These are phyloP conservation scores for Drosophila buzzatii DNA, from an alignment of 2,888 invertebrate species.

Conservation along the genomic window DNA sequence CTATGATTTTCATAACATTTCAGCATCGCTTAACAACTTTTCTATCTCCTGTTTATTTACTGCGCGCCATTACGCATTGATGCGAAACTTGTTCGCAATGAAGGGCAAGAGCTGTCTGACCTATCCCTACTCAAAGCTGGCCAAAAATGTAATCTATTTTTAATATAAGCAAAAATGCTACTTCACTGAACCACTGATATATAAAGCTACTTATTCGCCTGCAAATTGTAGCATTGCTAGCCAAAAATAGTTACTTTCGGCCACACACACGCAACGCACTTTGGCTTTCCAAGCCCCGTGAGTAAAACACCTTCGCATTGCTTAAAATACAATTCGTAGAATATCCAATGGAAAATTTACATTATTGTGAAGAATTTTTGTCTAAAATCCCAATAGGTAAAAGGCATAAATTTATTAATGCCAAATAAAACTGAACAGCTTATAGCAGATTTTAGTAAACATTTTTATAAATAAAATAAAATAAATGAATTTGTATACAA, in stretches of 20 bases:
- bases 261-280: slow-evolving; percentile 2
- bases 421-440: neutral
- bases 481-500: too few relatives aligned
- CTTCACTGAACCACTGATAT: slow-evolving; percentile 11
- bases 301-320: neutral
- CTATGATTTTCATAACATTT: slow-evolving; percentile 50
- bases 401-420: neutral
- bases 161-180: neutral
- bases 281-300: neutral
- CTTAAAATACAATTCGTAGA: neutral
- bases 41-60: slow-evolving; percentile 7
- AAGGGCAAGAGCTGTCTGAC: neutral
- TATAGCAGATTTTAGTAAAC: neutral
- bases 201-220: slow-evolving; percentile 3
- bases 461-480: neutral
- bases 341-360: neutral
- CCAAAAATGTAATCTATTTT: slow-evolving; percentile 43
- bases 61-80: slow-evolving; percentile 27
- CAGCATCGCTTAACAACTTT: slow-evolving; percentile 3
- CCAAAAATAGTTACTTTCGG: slow-evolving; percentile 29
- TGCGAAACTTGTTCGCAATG: slow-evolving; percentile 4
- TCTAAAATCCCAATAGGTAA: neutral
- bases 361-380: neutral
- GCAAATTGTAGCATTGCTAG: neutral
- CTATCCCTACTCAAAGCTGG: slow-evolving; percentile 10